These are phyloP conservation scores for Agriopis aurantiaria DNA, from an alignment of 2,888 invertebrate species.

Conservation along the genomic window DNA sequence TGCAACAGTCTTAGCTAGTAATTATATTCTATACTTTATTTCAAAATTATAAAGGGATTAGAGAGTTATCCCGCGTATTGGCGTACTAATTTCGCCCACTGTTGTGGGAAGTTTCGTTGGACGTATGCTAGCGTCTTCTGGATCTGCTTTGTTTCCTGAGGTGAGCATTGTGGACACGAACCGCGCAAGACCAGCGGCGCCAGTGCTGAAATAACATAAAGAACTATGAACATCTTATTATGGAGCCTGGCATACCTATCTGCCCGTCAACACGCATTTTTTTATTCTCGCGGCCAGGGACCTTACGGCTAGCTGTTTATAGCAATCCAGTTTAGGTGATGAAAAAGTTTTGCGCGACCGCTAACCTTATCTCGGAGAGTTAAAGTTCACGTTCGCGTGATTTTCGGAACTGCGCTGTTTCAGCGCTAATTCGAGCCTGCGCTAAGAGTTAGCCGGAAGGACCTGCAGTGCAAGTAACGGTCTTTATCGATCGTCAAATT, in stretches of 20 bases:
- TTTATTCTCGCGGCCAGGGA: neutral
- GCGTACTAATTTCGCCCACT: slow-evolving; percentile 91
- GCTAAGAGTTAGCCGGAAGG: too few relatives aligned
- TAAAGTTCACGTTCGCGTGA: too few relatives aligned
- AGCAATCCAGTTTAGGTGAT: too few relatives aligned
- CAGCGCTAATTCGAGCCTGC: too few relatives aligned
- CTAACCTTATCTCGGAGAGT: too few relatives aligned
- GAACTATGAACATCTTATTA: neutral
- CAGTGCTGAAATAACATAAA: slow-evolving; percentile 83
- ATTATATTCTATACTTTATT: neutral
- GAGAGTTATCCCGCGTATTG: slow-evolving; percentile 87
- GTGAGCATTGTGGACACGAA: slow-evolving; percentile 90
- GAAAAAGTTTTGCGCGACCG: too few relatives aligned
- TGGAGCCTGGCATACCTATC: neutral
- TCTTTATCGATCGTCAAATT: too few relatives aligned
- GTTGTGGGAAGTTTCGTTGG: slow-evolving; percentile 91
- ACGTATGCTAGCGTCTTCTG: slow-evolving; percentile 91
- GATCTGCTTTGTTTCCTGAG: slow-evolving; percentile 90
- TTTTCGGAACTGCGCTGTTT: too few relatives aligned
- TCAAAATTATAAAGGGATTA: neutral
- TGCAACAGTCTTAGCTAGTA: neutral
- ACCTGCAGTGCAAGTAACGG: too few relatives aligned
- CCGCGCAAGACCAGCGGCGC: slow-evolving; percentile 91
- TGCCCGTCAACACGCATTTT: neutral
- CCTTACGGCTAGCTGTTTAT: too few relatives aligned